These are phyloP conservation scores for Sterna hirundo DNA, from an alignment of 2,113 vertebrate species.

Conservation along the genomic window DNA sequence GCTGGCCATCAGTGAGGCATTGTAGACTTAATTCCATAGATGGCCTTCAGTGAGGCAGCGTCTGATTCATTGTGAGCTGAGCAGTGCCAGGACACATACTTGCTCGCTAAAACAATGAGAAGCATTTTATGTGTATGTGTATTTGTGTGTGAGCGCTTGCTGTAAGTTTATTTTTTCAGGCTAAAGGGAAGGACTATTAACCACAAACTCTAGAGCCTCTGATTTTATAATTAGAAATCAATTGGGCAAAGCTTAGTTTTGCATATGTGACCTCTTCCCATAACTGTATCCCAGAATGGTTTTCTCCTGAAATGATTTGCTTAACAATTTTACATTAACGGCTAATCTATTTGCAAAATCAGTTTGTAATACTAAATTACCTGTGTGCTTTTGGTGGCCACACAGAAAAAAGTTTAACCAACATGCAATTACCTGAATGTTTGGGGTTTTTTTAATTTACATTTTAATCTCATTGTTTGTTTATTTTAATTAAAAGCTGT, in stretches of 20 bases:
- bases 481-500: constrained; percentile 42
- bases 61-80: constrained; percentile 52
- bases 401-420: background rate
- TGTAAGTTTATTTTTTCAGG: constrained; percentile 22
- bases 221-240: constrained; percentile 76
- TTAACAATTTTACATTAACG: constrained; percentile 52
- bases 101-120: background rate
- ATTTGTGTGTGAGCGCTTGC: background rate
- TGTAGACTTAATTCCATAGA: constrained; percentile 57
- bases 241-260: constrained; percentile 73
- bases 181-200: constrained; percentile 62
- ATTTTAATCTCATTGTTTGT: constrained; percentile 9
- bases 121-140: background rate
- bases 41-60: constrained; percentile 51
- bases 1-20: constrained; percentile 71
- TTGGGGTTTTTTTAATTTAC: background rate
- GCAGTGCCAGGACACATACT: constrained; percentile 25
- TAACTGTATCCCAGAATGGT: constrained; percentile 31
- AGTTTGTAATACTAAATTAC: constrained; percentile 46
- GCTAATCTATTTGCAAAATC: constrained; percentile 57
- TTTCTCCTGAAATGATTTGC: constrained; percentile 59
- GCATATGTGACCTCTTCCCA: constrained; percentile 52
- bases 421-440: background rate
- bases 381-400: background rate
- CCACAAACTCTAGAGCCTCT: constrained; percentile 61